phyloP scores from a whole-genome alignment of 2,797 vertebrate genomes.

The Rhinophrynus dorsalis region DNA sequence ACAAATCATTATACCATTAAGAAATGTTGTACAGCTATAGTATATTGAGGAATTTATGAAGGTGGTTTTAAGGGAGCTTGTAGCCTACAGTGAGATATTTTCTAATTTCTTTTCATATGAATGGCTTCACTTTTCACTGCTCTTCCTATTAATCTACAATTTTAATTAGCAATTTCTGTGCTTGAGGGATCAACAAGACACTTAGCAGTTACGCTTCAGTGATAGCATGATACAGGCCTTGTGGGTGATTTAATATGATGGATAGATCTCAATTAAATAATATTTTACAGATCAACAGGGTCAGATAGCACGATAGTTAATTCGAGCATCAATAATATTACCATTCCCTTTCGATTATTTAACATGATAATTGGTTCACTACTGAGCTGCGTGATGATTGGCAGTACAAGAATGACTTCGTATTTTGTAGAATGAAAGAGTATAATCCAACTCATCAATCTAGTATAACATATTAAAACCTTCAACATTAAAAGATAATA shows the following conservation, averaged over 20 bases:
- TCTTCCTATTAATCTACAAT: conserved; percentile 21
- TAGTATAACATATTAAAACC: too few species aligned
- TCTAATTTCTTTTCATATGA: conserved; percentile 10
- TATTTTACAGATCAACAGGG: not conserved
- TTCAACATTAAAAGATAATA: too few species aligned
- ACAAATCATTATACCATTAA: conserved; percentile 1
- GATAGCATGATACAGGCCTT: not conserved
- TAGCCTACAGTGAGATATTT: not conserved
- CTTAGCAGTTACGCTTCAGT: conserved; percentile 10
- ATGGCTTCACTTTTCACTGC: not conserved
- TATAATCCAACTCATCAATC: too few species aligned
- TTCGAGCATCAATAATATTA: not conserved
- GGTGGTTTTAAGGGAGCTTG: not conserved
- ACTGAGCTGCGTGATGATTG: not conserved
- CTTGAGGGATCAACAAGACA: conserved; percentile 14
- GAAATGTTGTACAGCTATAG: not conserved
- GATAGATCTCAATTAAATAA: conserved; percentile 13
- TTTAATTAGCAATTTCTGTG: conserved; percentile 37
- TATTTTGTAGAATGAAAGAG: too few species aligned
- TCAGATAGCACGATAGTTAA: not conserved
- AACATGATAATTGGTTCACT: not conserved
- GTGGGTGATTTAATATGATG: conserved; percentile 12
- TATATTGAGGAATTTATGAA: conserved; percentile 2
- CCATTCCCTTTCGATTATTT: not conserved
- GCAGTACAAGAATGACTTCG: too few species aligned